These are phyloP conservation scores for Phymanthus crucifer DNA, from an alignment of 92 coral and sea anemone species.

Conservation along the genomic window DNA sequence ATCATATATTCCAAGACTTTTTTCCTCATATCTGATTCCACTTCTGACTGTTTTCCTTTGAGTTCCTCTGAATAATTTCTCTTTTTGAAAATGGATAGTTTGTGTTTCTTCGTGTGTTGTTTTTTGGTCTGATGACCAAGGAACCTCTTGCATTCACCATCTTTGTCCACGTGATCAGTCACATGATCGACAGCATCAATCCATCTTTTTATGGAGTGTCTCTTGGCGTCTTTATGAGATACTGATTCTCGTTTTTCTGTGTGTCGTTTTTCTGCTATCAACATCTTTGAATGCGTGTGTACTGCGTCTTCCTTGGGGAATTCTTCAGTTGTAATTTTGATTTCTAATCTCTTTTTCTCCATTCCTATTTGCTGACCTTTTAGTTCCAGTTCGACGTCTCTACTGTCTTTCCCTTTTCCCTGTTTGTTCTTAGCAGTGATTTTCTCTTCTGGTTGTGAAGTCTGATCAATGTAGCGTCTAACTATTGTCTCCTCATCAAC, in stretches of 20 bases:
- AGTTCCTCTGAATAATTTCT: neutral
- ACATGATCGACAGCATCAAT: neutral
- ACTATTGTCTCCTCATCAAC: neutral
- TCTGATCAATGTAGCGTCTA: neutral
- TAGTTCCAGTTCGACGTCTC: neutral
- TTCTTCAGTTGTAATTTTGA: neutral
- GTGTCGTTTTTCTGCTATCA: neutral
- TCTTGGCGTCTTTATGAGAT: neutral
- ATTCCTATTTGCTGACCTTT: neutral
- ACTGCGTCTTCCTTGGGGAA: neutral
- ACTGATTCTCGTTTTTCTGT: neutral
- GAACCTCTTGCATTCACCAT: constrained; percentile 21
- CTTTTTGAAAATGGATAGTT: constrained; percentile 20
- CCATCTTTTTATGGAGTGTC: neutral
- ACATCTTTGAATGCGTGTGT: neutral
- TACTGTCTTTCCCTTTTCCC: neutral
- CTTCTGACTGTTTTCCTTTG: constrained; percentile 15
- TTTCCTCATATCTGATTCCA: constrained; percentile 36
- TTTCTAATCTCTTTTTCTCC: neutral
- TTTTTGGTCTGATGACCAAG: constrained; percentile 17
- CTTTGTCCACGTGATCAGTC: neutral
- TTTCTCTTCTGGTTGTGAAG: neutral
- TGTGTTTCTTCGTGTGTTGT: neutral
- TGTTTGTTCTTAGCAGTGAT: neutral
- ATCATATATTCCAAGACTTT: constrained; percentile 27